Conservation (phyloP, 2,888 invertebrate genomes). For the Lapara coniferarum region DNA sequence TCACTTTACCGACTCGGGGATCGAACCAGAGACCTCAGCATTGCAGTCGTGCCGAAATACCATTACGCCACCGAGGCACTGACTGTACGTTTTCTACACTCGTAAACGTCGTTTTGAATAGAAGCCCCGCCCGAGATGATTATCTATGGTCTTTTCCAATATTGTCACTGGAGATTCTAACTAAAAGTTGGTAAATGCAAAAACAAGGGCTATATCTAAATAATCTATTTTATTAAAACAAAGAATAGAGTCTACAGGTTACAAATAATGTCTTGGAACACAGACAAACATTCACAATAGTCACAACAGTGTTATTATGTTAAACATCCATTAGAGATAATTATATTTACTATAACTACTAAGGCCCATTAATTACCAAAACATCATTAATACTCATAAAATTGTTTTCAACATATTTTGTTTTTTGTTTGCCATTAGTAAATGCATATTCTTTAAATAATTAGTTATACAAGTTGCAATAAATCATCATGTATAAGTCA, state of each 20-base stretch:
- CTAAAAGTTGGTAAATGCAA: no score
- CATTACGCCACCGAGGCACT: no score
- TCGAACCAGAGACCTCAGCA: no score
- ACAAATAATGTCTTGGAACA: slow-evolving; percentile 19
- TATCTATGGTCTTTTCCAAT: no score
- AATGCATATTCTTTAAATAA: background rate
- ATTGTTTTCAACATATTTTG: background rate
- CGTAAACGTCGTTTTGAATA: no score
- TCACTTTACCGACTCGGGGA: no score
- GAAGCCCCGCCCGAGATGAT: no score
- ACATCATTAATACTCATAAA: background rate
- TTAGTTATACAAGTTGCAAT: background rate
- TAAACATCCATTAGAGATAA: slow-evolving; percentile 19
- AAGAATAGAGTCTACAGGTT: background rate
- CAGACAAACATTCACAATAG: slow-evolving; percentile 15
- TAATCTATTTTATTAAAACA: slow-evolving; percentile 27
- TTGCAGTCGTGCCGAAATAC: no score
- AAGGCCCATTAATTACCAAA: background rate
- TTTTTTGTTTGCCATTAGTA: background rate
- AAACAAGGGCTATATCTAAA: slow-evolving; percentile 5
- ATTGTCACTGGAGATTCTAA: no score
- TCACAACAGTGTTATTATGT: slow-evolving; percentile 5
- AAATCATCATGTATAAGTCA: background rate
- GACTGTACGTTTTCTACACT: no score
- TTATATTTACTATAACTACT: slow-evolving; percentile 9